Base-by-base conservation (phyloP, 2,797 vertebrate genomes). In the Anolis apletophallus region DNA sequence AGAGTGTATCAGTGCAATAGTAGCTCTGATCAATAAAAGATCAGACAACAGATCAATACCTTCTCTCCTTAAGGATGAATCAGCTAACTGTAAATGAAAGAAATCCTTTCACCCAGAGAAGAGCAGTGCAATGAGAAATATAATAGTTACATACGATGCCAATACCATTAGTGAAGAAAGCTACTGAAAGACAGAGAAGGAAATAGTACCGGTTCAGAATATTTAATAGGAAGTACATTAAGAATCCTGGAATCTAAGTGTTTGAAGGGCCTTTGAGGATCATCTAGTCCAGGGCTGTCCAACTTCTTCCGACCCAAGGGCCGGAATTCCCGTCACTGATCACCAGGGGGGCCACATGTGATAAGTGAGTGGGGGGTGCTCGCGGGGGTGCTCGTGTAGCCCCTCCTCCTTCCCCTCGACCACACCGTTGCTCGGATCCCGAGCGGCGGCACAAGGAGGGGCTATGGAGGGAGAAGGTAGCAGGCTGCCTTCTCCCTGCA, bases 21-120 rank as follows among this genome's bases (percentile, higher is more conserved):
- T 75, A 91, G 95, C 91, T 93, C 93, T 85, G 93, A 91, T 95
- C 93, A 93, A 91, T 96, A 92, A 95, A 95, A 94, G 95, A 95
- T 93, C 94, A 96, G 95, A 95, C 96, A 96, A 94, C 92, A 94
- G 93, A 97, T 97, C 96, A 93, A 97, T 97, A 93, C 73, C 82
- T 34, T 46, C 88, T 91, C 95, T 96, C 92, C 93, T 96, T 96
- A 95, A 96, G 94, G 95, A 95, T 93, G 91, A 96, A 94, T 86
- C 91, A 87, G 85, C 91, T 95, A 96, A 96, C 89, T 93, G 91
- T 92, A 94, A 96, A 93, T 93, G 94, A 96, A 95, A 94, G 61
- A 90, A 94, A 94, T 90, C 83, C 73, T 93, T 93, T 94, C 76
- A 88, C 14, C 46, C 57, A 34, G 54, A 85, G 88, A 95, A 90